Evolutionary conservation across 2,888 invertebrate species (phyloP), one percentile per base, ranked within the genome.

Genomic region (Alloscopus bannaensis): DNA sequence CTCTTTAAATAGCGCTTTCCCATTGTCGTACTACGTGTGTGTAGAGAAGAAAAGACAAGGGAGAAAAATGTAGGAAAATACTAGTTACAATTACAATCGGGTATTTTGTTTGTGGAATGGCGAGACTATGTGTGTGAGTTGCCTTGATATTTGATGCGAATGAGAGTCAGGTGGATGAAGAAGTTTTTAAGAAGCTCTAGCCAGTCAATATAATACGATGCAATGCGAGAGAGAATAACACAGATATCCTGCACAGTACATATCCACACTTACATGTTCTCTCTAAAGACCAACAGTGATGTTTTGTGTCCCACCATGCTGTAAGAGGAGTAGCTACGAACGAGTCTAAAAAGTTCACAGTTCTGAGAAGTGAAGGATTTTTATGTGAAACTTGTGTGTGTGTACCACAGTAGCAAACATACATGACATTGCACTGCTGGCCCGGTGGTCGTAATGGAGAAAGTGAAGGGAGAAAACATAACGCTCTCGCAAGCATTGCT

Each of bases 1-100:
- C 28, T 55, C 55, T 55, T 55, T 24, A 57, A 57, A 57, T 57
- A 57, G 57, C 57, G 13, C 26, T 26, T 22, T 26, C 26, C 31
- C 55, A 26, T 55, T 50, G 29, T 57, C 31, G 57, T 18, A 57
- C 29, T 31, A 31, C 18, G 18, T 26, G 16, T 57, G 29, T 57
- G 57, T 57, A 31, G 31, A 31, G 31, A 36, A 36, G 45, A 45
- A 45, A 11, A 36, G 6, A 36, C 36, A 6, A 36, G 13, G 45
- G 3, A 45, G 8, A n/a, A n/a, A n/a, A n/a, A n/a, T n/a, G n/a
- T n/a, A n/a, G n/a, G n/a, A n/a, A n/a, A n/a, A n/a, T n/a, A n/a
- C n/a, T n/a, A n/a, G n/a, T n/a, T n/a, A n/a, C n/a, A n/a, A n/a
- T n/a, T n/a, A n/a, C n/a, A n/a, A n/a, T n/a, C n/a, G n/a, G n/a